Conservation (phyloP, 2,888 invertebrate species). For the Uropetala carovei region DNA sequence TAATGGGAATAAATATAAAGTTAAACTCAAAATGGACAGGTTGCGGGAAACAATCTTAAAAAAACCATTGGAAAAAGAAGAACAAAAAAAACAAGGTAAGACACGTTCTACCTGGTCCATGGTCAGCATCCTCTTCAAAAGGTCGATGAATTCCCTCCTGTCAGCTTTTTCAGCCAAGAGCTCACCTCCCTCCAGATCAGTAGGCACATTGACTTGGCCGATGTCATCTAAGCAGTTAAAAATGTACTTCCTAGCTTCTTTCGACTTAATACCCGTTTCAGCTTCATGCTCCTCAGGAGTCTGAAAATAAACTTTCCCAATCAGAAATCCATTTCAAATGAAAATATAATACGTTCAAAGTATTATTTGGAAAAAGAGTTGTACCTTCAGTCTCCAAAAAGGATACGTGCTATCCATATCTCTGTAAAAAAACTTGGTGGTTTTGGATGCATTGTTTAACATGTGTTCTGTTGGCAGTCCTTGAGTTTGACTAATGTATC, state of each 20-base stretch:
- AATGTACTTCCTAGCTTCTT: constrained; percentile 99
- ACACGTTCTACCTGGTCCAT: constrained; percentile 90
- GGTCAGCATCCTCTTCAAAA: constrained; percentile 98
- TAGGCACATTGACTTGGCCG: constrained; percentile 96
- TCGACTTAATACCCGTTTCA: constrained; percentile 98
- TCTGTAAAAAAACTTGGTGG: constrained; percentile 98
- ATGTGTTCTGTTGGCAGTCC: constrained; percentile 98
- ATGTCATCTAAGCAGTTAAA: constrained; percentile 99
- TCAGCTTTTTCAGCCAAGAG: constrained; percentile 98
- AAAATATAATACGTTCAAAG: background rate
- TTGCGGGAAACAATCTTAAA: background rate
- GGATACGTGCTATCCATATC: constrained; percentile 90
- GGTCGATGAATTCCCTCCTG: constrained; percentile 97
- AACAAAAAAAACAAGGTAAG: constrained; percentile 69
- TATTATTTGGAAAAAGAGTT: constrained; percentile 26
- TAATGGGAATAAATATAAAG: constrained; percentile 73
- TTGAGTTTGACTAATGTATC: constrained; percentile 97
- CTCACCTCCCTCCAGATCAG: constrained; percentile 98
- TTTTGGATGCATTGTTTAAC: constrained; percentile 98
- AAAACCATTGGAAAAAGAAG: background rate
- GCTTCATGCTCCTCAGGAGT: constrained; percentile 99
- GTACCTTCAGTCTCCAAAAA: constrained; percentile 80
- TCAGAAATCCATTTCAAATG: background rate
- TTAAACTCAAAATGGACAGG: constrained; percentile 23
- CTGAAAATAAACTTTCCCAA: constrained; percentile 77